phyloP scores from a whole-genome alignment of 2,797 vertebrate genomes.

The Chiloscyllium punctatum region DNA sequence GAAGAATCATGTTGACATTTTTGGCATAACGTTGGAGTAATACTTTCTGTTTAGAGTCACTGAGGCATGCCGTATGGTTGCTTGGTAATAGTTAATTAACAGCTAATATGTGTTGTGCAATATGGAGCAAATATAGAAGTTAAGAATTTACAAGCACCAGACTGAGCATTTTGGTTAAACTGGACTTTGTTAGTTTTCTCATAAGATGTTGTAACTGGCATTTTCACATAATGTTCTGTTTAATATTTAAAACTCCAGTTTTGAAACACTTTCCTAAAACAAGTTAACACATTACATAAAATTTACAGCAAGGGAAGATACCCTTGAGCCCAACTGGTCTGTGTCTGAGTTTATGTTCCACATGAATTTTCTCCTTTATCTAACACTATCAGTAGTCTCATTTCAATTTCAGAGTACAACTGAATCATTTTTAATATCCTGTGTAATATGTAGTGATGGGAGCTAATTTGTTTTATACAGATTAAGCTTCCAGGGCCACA shows the following conservation, averaged over 20 bases:
- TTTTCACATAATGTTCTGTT: background rate
- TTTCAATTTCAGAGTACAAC: background rate
- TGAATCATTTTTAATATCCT: background rate
- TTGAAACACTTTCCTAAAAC: background rate
- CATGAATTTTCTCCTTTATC: background rate
- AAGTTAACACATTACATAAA: background rate
- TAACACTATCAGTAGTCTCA: background rate
- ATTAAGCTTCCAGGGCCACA: background rate
- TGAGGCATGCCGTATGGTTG: background rate
- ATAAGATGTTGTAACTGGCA: background rate
- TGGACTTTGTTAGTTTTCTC: background rate
- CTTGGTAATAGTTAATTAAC: slow-evolving; percentile 1
- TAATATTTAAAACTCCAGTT: background rate
- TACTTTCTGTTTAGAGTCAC: background rate
- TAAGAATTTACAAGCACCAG: background rate
- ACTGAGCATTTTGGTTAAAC: slow-evolving; percentile 2
- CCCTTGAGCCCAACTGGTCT: background rate
- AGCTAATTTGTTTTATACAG: background rate
- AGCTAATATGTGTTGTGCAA: slow-evolving; percentile 28
- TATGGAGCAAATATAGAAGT: slow-evolving; percentile 30
- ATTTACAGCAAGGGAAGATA: background rate
- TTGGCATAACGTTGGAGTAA: too few relatives aligned
- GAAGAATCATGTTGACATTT: slow-evolving; percentile 16
- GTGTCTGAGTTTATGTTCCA: background rate
- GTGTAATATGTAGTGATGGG: background rate